Conservation (phyloP, 1,140 invertebrate species). For the Babylonia areolata region DNA sequence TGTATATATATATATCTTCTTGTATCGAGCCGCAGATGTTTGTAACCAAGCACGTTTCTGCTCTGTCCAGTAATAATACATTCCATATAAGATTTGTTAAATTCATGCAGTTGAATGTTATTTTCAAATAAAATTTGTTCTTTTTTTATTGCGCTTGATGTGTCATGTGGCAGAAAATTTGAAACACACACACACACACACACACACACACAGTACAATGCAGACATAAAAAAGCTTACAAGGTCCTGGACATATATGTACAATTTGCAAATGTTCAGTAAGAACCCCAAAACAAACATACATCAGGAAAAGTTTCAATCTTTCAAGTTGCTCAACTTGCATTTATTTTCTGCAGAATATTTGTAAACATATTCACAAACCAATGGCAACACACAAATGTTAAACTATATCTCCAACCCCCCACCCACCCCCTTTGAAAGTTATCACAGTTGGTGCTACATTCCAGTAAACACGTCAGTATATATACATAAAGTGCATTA, state of each 20-base stretch:
- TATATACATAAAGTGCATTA: neutral
- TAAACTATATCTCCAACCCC: too few relatives aligned
- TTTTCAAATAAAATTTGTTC: conserved; percentile 4
- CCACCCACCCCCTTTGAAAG: neutral
- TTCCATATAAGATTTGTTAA: neutral
- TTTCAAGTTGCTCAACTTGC: neutral
- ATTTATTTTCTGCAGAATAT: neutral
- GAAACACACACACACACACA: too few relatives aligned
- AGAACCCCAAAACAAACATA: too few relatives aligned
- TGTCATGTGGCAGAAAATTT: neutral
- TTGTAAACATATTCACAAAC: neutral
- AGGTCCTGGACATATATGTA: too few relatives aligned
- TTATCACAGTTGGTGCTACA: conserved; percentile 7
- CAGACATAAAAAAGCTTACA: too few relatives aligned
- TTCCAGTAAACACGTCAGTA: neutral
- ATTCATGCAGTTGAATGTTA: neutral
- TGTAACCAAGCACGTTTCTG: neutral
- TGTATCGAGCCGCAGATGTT: neutral
- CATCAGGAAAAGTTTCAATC: too few relatives aligned
- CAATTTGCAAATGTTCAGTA: too few relatives aligned
- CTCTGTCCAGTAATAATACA: neutral
- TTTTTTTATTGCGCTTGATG: neutral
- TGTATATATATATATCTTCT: neutral
- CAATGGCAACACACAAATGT: neutral
- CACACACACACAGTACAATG: too few relatives aligned